Conservation (phyloP, 2,888 invertebrate species). For the Cylloceria caligata region DNA sequence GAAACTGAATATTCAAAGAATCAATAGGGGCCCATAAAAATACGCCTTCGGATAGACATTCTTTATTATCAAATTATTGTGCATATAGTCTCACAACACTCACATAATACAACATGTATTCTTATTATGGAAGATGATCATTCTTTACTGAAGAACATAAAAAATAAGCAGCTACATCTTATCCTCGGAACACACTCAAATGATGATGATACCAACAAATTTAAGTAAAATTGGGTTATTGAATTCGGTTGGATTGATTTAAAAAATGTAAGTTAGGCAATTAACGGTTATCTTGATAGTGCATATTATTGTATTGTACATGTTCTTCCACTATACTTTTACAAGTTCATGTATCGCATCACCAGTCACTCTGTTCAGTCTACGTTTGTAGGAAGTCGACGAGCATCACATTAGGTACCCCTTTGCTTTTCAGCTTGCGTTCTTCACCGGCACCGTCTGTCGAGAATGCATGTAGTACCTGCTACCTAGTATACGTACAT, state of each 20-base stretch:
- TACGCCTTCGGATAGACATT: too few relatives aligned
- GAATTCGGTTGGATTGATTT: not conserved
- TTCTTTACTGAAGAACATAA: not conserved
- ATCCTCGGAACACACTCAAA: not conserved
- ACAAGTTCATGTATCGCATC: not conserved
- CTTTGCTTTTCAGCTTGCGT: conserved; percentile 32
- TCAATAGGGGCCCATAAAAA: not conserved
- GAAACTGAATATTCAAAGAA: not conserved
- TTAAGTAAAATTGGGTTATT: not conserved
- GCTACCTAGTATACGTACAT: conserved; percentile 48
- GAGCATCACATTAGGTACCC: conserved; percentile 20
- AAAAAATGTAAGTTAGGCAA: conserved; percentile 9
- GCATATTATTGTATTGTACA: not conserved
- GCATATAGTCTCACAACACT: not conserved
- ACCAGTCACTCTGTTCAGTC: conserved; percentile 42
- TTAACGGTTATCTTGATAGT: conserved; percentile 18
- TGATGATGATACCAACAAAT: not conserved
- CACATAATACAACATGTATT: too few relatives aligned
- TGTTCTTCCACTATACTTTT: conserved; percentile 21
- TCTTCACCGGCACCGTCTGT: conserved; percentile 44
- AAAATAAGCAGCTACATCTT: not conserved
- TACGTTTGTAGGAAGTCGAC: conserved; percentile 31
- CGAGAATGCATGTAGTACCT: conserved; percentile 44
- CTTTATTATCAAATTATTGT: not conserved
- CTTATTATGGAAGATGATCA: too few relatives aligned